phyloP scores from a whole-genome alignment of 2,113 vertebrate species.

The Syrrhaptes paradoxus region DNA sequence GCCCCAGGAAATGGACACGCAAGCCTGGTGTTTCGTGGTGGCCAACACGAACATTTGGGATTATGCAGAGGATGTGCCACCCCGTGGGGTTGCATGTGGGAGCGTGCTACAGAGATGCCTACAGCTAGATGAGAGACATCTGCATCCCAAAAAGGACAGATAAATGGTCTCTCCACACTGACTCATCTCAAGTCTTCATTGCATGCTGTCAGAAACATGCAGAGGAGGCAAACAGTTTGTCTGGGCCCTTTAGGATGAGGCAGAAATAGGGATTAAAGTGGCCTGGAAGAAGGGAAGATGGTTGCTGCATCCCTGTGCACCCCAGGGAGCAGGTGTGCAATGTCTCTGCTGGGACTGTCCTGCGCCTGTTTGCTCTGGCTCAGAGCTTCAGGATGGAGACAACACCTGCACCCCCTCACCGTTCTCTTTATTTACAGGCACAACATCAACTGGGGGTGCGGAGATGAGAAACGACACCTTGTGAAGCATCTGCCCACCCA shows the following conservation, averaged over 20 bases:
- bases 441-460: neutral
- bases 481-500: neutral
- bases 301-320: neutral
- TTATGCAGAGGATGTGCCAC: neutral
- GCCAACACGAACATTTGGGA: neutral
- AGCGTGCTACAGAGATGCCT: neutral
- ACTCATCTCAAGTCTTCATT: neutral
- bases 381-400: neutral
- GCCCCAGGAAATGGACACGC: neutral
- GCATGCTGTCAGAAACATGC: neutral
- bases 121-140: neutral
- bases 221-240: neutral
- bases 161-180: neutral
- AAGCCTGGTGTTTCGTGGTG: neutral
- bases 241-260: neutral
- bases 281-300: neutral
- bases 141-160: neutral
- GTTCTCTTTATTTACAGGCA: slow-evolving; percentile 72
- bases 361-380: neutral
- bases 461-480: neutral
- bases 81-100: neutral
- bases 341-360: neutral
- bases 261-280: neutral
- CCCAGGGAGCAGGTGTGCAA: neutral
- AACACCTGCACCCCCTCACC: neutral